Conservation (phyloP, 2,113 vertebrate species). For the Forbesichthys papilliferus region DNA sequence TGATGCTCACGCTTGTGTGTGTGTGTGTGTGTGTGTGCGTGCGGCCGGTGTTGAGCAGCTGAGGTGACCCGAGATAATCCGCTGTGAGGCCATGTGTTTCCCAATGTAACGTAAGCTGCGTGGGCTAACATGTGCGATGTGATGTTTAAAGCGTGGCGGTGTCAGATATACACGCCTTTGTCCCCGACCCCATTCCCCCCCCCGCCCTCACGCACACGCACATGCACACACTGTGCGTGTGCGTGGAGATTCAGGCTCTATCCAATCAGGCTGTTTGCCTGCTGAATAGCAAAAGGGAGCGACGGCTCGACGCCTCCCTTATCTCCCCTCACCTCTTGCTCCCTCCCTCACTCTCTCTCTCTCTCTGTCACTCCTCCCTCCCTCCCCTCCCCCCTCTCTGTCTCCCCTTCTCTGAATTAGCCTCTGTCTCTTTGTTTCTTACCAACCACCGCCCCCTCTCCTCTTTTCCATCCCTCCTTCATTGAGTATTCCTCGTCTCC, state of each 20-base stretch:
- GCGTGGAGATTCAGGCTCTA: constrained; percentile 32
- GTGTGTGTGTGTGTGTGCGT: neutral
- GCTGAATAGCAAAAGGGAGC: constrained; percentile 45
- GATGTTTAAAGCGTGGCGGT: constrained; percentile 20
- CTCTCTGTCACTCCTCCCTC: constrained; percentile 23
- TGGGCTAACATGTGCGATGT: constrained; percentile 25
- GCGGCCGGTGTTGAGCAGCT: constrained; percentile 29
- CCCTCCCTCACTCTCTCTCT: constrained; percentile 30
- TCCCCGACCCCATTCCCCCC: constrained; percentile 25
- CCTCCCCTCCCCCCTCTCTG: neutral
- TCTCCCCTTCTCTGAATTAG: constrained; percentile 24
- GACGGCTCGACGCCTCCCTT: constrained; percentile 44
- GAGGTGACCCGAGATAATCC: constrained; percentile 12
- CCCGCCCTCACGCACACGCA: constrained; percentile 3
- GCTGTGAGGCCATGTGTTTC: constrained; percentile 21
- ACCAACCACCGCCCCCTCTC: neutral
- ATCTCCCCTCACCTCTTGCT: constrained; percentile 55
- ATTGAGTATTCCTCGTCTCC: too few relatives aligned
- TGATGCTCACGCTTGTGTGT: neutral
- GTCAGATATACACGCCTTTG: constrained; percentile 41
- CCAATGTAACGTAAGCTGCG: constrained; percentile 4
- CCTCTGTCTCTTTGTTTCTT: constrained; percentile 3
- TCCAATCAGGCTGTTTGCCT: constrained; percentile 38
- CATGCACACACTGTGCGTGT: constrained; percentile 22
- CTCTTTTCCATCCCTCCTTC: neutral